Percentiles rank a stretch among this genome's conserved stretches.
Evolutionary conservation across 2,888 invertebrate genomes (phyloP).

Genomic region (Pristionchus arcanus): DNA sequence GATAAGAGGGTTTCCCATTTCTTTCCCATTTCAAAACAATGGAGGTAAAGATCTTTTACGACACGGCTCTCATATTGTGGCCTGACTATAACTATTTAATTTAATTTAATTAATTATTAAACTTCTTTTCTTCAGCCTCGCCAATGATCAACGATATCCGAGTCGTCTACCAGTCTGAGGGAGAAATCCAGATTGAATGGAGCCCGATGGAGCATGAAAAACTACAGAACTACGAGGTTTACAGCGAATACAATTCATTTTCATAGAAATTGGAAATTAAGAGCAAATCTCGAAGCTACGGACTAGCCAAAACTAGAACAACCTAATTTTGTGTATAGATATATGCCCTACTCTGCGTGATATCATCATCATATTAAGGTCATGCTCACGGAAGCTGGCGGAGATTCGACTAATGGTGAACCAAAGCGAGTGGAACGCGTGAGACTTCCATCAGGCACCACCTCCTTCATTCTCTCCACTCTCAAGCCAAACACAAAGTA

Average conservation of each 20-base stretch:
- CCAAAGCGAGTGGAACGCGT: constrained; percentile 69
- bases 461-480: constrained; percentile 72
- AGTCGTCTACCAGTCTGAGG: constrained; percentile 56
- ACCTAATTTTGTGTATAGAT: background rate
- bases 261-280: background rate
- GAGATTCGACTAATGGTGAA: constrained; percentile 62
- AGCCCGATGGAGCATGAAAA: constrained; percentile 47
- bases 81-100: too few species aligned
- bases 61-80: background rate
- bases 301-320: background rate
- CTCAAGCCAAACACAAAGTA: constrained; percentile 75
- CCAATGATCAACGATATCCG: constrained; percentile 53
- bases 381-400: constrained; percentile 66
- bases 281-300: background rate
- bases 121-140: constrained; percentile 17
- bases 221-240: constrained; percentile 64
- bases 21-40: too few species aligned
- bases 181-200: constrained; percentile 61
- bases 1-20: too few species aligned
- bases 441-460: constrained; percentile 71
- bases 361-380: constrained; percentile 60
- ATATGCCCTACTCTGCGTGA: background rate
- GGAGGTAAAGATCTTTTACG: too few species aligned
- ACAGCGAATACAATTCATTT: background rate
- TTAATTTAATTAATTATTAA: too few species aligned